Conservation (phyloP, 2,888 invertebrate species). For the Drosophila antonietae region DNA sequence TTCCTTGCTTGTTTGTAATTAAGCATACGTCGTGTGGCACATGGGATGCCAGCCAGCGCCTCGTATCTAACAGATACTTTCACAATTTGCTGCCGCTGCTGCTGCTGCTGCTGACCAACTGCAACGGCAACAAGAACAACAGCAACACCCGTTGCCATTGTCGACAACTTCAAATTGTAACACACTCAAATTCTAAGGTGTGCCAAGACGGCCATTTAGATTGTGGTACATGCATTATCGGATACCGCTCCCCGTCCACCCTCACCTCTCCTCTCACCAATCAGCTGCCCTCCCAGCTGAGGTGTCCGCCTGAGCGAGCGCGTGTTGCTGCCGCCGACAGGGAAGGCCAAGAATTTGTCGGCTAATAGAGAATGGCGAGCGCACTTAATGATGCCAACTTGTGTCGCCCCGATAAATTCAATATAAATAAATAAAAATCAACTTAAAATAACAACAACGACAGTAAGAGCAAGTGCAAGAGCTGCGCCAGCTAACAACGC, state of each 20-base stretch:
- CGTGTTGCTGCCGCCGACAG: slow-evolving; percentile 68
- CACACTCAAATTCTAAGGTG: slow-evolving; percentile 79
- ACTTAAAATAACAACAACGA: slow-evolving; percentile 1
- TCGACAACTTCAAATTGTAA: slow-evolving; percentile 80
- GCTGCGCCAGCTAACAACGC: neutral
- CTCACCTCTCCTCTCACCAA: neutral
- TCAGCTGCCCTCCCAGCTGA: slow-evolving; percentile 3
- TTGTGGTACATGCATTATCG: slow-evolving; percentile 79
- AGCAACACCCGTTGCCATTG: slow-evolving; percentile 67
- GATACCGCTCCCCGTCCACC: slow-evolving; percentile 20
- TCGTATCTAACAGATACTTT: slow-evolving; percentile 69
- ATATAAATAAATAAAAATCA: slow-evolving; percentile 32
- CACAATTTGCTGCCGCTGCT: slow-evolving; percentile 66
- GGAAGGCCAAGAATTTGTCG: slow-evolving; percentile 80
- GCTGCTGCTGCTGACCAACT: slow-evolving; percentile 20
- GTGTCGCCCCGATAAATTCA: slow-evolving; percentile 50
- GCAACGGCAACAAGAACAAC: slow-evolving; percentile 34
- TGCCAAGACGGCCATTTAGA: slow-evolving; percentile 79
- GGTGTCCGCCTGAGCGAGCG: slow-evolving; percentile 54
- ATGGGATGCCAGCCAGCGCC: slow-evolving; percentile 70
- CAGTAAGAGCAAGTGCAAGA: neutral
- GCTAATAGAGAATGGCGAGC: slow-evolving; percentile 79
- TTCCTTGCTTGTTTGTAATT: slow-evolving; percentile 78
- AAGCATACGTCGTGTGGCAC: slow-evolving; percentile 81
- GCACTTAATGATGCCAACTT: slow-evolving; percentile 80